Conservation (phyloP, 2,888 invertebrate genomes). For the Galeopsomyia nigrocyanea region DNA sequence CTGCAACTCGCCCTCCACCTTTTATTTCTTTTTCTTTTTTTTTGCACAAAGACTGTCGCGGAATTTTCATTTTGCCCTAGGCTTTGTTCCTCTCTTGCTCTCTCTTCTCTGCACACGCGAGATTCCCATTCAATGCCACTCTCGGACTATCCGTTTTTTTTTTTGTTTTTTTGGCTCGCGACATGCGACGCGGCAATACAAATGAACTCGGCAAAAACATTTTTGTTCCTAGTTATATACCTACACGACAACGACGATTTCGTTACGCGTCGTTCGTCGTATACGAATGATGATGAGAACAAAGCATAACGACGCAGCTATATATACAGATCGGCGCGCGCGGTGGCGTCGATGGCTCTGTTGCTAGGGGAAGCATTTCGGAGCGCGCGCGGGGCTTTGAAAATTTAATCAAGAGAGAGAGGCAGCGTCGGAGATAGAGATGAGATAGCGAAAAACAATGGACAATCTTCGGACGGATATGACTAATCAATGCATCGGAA, state of each 20-base stretch:
- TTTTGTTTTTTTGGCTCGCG: constrained; percentile 6
- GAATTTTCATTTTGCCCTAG: constrained; percentile 38
- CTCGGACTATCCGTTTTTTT: constrained; percentile 14
- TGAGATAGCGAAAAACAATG: constrained; percentile 22
- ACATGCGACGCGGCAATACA: not conserved
- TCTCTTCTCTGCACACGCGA: not conserved
- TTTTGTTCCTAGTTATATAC: not conserved
- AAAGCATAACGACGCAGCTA: too few relatives aligned
- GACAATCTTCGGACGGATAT: constrained; percentile 40
- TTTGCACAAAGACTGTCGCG: constrained; percentile 18
- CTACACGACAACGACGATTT: too few relatives aligned
- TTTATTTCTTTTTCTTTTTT: constrained; percentile 1
- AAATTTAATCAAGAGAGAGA: not conserved
- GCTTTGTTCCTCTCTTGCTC: constrained; percentile 10
- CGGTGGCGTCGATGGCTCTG: not conserved
- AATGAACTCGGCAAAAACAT: not conserved
- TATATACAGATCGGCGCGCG: too few relatives aligned
- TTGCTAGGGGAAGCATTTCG: constrained; percentile 18
- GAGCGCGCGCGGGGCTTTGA: not conserved
- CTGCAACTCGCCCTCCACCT: not conserved
- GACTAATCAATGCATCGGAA: constrained; percentile 48
- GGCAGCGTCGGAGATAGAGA: not conserved
- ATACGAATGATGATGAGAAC: too few relatives aligned
- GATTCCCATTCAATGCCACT: constrained; percentile 12
- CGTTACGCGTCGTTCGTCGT: too few relatives aligned